A percentile compares a stretch with the other conserved stretches of the same genome.
Conservation (phyloP, 2,113 vertebrate genomes). For the Callorhinus ursinus region DNA sequence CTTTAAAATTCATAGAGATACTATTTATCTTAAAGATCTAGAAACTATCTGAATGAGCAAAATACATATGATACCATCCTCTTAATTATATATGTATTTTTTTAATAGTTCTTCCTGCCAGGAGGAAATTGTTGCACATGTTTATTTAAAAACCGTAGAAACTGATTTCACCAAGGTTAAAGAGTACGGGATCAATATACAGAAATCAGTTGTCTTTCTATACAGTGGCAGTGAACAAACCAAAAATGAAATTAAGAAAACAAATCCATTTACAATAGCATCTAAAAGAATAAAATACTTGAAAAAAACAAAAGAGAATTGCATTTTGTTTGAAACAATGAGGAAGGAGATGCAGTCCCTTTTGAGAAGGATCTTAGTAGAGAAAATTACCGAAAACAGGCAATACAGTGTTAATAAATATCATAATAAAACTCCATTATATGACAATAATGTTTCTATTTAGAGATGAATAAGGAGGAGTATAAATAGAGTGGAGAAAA, state of each 20-base stretch:
- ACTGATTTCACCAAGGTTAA: neutral
- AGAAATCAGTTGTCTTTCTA: neutral
- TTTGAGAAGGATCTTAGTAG: neutral
- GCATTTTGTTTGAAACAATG: neutral
- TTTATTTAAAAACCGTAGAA: neutral
- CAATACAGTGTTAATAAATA: neutral
- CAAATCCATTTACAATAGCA: neutral
- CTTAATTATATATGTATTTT: neutral
- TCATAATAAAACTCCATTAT: neutral
- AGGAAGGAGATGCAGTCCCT: neutral
- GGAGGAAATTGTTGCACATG: neutral
- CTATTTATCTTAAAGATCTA: neutral
- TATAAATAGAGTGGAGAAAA: neutral
- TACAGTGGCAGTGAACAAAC: neutral
- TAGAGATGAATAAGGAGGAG: neutral
- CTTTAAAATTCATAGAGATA: neutral
- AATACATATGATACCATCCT: neutral
- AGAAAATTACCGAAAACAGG: neutral
- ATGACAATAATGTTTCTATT: neutral
- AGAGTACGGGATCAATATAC: neutral
- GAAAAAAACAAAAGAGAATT: neutral
- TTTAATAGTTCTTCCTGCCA: neutral
- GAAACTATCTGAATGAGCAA: neutral
- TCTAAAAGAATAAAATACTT: neutral
- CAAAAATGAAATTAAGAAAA: slow-evolving; percentile 2